Percentiles rank a stretch among this genome's conserved stretches.
Conservation (phyloP, 2,888 invertebrate genomes). For the Papilio elwesi region DNA sequence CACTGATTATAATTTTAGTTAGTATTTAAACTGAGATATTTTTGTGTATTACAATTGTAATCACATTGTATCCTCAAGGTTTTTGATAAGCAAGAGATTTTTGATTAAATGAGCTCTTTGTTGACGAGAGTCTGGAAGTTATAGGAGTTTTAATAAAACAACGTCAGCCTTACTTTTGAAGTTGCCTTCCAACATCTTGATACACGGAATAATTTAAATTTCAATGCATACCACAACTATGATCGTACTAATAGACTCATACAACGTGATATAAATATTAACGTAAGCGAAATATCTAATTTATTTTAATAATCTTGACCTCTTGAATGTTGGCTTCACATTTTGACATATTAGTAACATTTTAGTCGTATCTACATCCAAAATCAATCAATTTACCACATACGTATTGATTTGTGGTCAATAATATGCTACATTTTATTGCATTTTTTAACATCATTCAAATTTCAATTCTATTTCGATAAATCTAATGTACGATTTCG, state of each 20-base stretch:
- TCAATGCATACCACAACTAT: neutral
- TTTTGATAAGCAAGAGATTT: too few species aligned
- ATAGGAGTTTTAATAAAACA: too few species aligned
- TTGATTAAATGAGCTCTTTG: too few species aligned
- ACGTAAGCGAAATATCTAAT: neutral
- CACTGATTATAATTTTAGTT: too few species aligned
- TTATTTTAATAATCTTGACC: constrained; percentile 29
- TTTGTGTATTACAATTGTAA: too few species aligned
- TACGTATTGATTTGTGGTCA: constrained; percentile 23
- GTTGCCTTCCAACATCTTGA: too few species aligned
- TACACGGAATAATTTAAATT: neutral
- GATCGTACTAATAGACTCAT: neutral
- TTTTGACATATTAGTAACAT: constrained; percentile 28
- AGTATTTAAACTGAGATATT: too few species aligned
- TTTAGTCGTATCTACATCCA: neutral
- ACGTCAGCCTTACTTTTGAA: too few species aligned
- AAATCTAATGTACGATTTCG: constrained; percentile 10
- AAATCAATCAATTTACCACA: constrained; percentile 31
- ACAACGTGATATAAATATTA: neutral
- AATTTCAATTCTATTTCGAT: constrained; percentile 19
- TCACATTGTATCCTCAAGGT: too few species aligned
- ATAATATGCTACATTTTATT: constrained; percentile 28
- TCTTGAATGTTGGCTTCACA: constrained; percentile 25
- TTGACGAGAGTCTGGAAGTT: too few species aligned
- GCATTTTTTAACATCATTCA: neutral